These are phyloP conservation scores for Micropoecilia bifurca DNA, from an alignment of 2,797 vertebrate species.

Conservation along the genomic window DNA sequence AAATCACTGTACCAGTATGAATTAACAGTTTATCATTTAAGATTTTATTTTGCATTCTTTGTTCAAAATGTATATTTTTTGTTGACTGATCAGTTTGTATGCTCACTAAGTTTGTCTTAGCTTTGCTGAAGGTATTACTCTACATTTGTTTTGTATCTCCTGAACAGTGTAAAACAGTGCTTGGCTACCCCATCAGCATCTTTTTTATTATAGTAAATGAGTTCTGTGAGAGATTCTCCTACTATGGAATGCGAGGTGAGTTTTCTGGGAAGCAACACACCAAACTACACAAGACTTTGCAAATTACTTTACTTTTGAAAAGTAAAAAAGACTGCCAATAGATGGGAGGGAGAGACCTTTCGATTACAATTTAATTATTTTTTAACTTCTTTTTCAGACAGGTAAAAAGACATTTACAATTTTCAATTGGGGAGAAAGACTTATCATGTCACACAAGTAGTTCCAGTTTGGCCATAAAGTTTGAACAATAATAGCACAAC, in stretches of 20 bases:
- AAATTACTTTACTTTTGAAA: background rate
- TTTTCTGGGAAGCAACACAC: background rate
- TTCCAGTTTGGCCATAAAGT: background rate
- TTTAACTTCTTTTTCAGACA: background rate
- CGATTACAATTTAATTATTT: background rate
- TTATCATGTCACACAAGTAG: background rate
- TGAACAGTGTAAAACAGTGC: conserved; percentile 66
- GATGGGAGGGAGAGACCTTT: background rate
- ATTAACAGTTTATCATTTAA: background rate
- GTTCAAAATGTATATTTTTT: background rate
- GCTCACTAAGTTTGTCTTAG: background rate
- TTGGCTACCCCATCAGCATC: conserved; percentile 91
- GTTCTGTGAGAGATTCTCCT: conserved; percentile 97
- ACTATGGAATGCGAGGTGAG: conserved; percentile 97
- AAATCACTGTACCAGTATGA: background rate
- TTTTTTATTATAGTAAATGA: conserved; percentile 96
- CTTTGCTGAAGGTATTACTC: background rate
- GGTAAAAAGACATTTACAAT: background rate
- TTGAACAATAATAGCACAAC: background rate
- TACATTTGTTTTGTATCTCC: conserved; percentile 11
- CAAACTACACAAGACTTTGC: background rate
- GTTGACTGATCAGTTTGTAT: background rate
- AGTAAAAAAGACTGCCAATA: background rate
- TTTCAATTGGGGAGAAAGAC: background rate
- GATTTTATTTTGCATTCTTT: background rate